These are phyloP conservation scores for Subanguina moxae DNA, from an alignment of 1,140 invertebrate species.

Conservation along the genomic window DNA sequence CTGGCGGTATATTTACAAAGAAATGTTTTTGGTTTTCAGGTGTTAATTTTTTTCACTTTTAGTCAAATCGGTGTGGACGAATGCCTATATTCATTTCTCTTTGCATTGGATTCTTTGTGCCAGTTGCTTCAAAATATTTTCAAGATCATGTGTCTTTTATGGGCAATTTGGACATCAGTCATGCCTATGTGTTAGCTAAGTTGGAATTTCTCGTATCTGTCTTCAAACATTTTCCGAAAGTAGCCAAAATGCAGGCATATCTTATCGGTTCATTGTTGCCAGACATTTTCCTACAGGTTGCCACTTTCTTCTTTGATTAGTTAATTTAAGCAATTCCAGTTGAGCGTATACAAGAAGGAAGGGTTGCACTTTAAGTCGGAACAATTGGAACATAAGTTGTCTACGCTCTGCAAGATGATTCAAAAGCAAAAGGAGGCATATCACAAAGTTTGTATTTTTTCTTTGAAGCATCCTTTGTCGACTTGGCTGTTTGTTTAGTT, in stretches of 20 bases:
- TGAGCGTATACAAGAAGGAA: background rate
- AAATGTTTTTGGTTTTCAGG: background rate
- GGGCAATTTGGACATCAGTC: background rate
- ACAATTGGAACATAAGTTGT: background rate
- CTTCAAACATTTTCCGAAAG: background rate
- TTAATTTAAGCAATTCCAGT: too few species aligned
- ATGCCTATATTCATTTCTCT: background rate
- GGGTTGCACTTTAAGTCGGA: background rate
- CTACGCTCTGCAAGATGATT: background rate
- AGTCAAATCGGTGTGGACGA: background rate
- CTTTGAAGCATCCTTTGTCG: background rate
- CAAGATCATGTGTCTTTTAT: background rate
- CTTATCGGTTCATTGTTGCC: background rate
- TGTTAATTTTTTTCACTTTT: background rate
- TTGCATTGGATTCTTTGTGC: background rate
- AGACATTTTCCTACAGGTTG: background rate
- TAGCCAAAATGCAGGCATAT: background rate
- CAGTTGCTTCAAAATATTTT: background rate
- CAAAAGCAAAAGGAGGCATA: background rate
- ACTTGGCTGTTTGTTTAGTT: constrained; percentile 17
- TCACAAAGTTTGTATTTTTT: background rate
- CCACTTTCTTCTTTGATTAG: too few species aligned
- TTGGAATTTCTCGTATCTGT: background rate
- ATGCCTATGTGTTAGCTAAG: background rate
- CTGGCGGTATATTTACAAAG: background rate